phyloP scores from a whole-genome alignment of 2,113 vertebrate species.

The Heterocephalus glaber region DNA sequence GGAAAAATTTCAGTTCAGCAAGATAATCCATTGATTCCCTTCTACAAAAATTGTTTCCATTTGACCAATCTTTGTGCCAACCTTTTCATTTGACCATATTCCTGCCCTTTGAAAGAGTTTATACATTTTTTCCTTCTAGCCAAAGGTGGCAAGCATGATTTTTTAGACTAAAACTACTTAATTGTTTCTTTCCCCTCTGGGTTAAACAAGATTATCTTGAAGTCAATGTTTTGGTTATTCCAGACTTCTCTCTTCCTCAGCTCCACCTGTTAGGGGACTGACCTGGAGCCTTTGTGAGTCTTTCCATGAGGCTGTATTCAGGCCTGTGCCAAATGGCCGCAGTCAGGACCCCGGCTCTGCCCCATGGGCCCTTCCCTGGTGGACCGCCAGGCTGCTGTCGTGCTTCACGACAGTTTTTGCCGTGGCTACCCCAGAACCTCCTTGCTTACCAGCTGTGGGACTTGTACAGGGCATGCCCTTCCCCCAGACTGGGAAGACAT shows the following conservation, averaged over 20 bases:
- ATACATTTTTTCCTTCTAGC: background rate
- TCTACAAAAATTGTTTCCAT: background rate
- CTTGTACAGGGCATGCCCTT: fast-evolving
- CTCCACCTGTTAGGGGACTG: background rate
- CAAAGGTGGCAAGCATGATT: background rate
- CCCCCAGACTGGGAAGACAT: background rate
- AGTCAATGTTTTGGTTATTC: background rate
- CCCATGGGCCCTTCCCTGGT: background rate
- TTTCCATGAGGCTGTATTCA: too few relatives aligned
- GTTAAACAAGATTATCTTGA: background rate
- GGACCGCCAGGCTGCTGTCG: background rate
- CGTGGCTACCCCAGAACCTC: background rate
- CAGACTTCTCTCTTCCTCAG: background rate
- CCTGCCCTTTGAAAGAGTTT: background rate
- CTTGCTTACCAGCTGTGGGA: background rate
- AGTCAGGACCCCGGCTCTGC: background rate
- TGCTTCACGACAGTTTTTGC: background rate
- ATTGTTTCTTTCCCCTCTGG: background rate
- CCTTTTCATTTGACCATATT: background rate
- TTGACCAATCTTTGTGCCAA: background rate
- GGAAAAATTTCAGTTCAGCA: background rate
- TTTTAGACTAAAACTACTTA: background rate
- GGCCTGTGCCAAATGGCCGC: background rate
- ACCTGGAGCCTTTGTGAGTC: background rate
- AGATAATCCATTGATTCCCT: background rate